Percentiles rank a stretch among this genome's conserved stretches.
These are phyloP conservation scores for Ptiloglossa arizonensis DNA, from an alignment of 1,140 invertebrate species.

Conservation along the genomic window DNA sequence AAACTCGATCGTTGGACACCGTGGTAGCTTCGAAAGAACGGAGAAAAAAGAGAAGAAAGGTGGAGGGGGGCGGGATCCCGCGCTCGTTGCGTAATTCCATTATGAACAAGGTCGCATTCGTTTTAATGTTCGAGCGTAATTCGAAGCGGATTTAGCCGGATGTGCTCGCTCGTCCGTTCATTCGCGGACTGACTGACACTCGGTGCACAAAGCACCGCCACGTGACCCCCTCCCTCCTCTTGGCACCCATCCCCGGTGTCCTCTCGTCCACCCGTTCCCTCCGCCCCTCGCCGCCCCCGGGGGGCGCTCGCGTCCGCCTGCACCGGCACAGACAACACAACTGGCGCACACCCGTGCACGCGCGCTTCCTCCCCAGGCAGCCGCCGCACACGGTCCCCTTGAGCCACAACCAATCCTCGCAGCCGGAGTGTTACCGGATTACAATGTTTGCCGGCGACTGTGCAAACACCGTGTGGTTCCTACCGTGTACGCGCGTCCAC, in stretches of 20 bases:
- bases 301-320: neutral
- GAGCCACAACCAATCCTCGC: conserved; percentile 60
- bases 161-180: conserved; percentile 52
- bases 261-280: too few species aligned
- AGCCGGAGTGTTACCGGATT: conserved; percentile 69
- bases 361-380: conserved; percentile 22
- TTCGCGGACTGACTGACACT: conserved; percentile 52
- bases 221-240: conserved; percentile 27
- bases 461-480: conserved; percentile 65
- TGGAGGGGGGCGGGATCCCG: neutral
- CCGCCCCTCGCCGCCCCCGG: too few species aligned
- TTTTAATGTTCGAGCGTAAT: conserved; percentile 49
- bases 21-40: too few species aligned
- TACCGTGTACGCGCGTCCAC: conserved; percentile 47
- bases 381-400: conserved; percentile 12
- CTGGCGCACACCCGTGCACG: conserved; percentile 2
- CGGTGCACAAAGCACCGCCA: conserved; percentile 47
- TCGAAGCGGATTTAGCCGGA: conserved; percentile 44
- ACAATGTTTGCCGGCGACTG: conserved; percentile 70
- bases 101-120: conserved; percentile 39
- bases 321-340: conserved; percentile 25
- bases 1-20: too few species aligned
- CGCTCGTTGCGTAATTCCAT: conserved; percentile 25
- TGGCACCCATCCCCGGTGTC: too few species aligned
- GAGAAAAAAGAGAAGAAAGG: neutral